Evolutionary conservation across 2,888 invertebrate genomes (phyloP), one percentile per base, ranked within the genome.

Genomic region (Encarsia formosa): DNA sequence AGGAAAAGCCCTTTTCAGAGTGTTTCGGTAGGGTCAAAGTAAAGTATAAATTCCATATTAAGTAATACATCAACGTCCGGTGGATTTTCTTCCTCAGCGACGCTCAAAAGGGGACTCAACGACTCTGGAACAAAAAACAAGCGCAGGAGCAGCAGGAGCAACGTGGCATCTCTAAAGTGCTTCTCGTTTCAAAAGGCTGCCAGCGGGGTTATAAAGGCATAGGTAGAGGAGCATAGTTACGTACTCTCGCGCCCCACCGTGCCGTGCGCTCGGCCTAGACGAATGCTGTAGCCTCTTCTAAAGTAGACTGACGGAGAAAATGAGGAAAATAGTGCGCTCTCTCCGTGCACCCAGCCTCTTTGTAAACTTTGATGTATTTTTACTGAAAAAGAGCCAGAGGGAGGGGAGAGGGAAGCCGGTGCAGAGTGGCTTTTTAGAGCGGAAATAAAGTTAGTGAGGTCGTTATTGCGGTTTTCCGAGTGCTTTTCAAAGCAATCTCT

Each of bases 141-240:
- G 49, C 44, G 44, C 37, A n/a, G 24, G 18, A n/a, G n/a, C n/a
- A n/a, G n/a, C n/a, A n/a, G n/a, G n/a, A n/a, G n/a, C n/a, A n/a
- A n/a, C n/a, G n/a, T n/a, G 34, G 34, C 5, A 34, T 5, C n/a
- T 46, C 32, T 34, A 52, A 52, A 52, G 43, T 52, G 52, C 47
- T 48, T 43, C n/a, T n/a, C 40, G 22, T 45, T 51, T 52, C 52
- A 52, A 47, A 54, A 48, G 46, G 23, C 37, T 35, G 20, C 20
- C 22, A 29, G 32, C 23, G 15, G 31, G 23, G 15, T 42, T 20
- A 23, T 35, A 37, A 26, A 51, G 38, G 32, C 24, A 20, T 37
- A 9, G 9, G 32, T 16, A 46, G 51, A n/a, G 22, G 56, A 64
- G 65, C 66, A 66, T 15, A 43, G 43, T 34, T 34, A 26, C 8